Evolutionary conservation across 2,113 vertebrate genomes (phyloP).

Genomic region (Aythya baeri): DNA sequence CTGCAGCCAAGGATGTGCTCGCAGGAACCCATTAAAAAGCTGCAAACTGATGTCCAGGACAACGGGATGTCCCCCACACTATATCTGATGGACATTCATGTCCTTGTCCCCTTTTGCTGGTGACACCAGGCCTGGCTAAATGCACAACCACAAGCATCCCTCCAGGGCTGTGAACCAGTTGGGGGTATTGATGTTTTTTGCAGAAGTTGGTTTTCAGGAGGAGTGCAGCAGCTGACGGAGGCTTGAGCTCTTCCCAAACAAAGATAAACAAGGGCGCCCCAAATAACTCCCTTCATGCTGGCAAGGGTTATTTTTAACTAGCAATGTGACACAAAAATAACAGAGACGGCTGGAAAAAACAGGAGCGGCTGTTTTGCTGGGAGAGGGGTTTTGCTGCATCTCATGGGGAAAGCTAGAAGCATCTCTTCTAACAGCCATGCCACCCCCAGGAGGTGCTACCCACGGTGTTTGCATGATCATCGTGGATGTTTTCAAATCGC

Average conservation of each 20-base stretch:
- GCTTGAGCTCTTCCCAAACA: neutral
- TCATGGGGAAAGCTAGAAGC: neutral
- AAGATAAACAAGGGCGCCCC: constrained; percentile 60
- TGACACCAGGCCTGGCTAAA: neutral
- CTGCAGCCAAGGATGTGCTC: neutral
- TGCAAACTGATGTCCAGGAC: neutral
- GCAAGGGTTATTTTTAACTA: constrained; percentile 47
- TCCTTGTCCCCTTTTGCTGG: neutral
- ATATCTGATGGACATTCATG: neutral
- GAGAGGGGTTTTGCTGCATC: neutral
- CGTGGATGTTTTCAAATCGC: neutral
- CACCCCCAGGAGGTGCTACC: neutral
- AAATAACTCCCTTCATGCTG: constrained; percentile 52
- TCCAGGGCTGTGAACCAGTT: neutral
- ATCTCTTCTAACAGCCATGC: neutral
- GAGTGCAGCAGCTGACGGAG: neutral
- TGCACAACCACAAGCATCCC: neutral
- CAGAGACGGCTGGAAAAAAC: neutral
- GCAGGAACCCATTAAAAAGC: neutral
- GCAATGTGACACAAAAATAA: neutral
- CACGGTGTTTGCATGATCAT: neutral
- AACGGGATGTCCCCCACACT: neutral
- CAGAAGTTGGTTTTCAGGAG: neutral
- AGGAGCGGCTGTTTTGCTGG: neutral
- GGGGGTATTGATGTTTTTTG: neutral